Base-by-base conservation (phyloP, 2,113 vertebrate species). In the Pipa parva region DNA sequence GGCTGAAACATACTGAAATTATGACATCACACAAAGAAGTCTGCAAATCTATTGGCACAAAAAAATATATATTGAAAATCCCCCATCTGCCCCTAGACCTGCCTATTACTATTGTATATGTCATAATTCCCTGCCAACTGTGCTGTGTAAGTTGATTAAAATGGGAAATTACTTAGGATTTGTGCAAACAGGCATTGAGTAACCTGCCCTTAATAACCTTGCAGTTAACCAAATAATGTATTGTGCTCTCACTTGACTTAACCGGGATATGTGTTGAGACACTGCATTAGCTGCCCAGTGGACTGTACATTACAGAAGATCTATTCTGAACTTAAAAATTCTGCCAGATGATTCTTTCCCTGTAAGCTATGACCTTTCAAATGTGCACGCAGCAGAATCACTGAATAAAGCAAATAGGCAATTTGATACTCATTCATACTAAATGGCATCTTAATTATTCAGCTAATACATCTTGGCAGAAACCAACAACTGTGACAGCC, bases 281-380 rank as follows among this genome's bases (percentile, higher is more conserved):
- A 70, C 48, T 61, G 48, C 66, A 70, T 70, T 70, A 70, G 66
- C 57, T 70, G 58, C 57, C 57, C 48, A 61, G 33, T 51, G 66
- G 58, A 61, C 66, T 70, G 66, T n/a, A 22, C n/a, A 52, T 26
- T 33, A 36, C 48, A 45, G 37, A 69, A 69, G 25, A 70, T 60
- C 66, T 70, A 52, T 54, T 54, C 66, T 70, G 49, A 61, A 59
- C 56, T 59, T 24, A 27, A 18, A 7, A 8, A 59, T 70, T 70
- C 57, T 61, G 66, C 66, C 57, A 54, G 31, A 70, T 26, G 48
- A 60, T 22, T 39, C 42, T 31, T 42, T 8, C 42, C 48, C 58
- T 31, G 4, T 42, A 45, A 29, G 48, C 51, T 33, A 45, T 70
- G 66, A 70, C 66, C 57, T 70, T 70, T 70, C 1, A 54, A 31